These are phyloP conservation scores for Pygoscelis antarcticus DNA, from an alignment of 2,113 vertebrate species.

Conservation along the genomic window DNA sequence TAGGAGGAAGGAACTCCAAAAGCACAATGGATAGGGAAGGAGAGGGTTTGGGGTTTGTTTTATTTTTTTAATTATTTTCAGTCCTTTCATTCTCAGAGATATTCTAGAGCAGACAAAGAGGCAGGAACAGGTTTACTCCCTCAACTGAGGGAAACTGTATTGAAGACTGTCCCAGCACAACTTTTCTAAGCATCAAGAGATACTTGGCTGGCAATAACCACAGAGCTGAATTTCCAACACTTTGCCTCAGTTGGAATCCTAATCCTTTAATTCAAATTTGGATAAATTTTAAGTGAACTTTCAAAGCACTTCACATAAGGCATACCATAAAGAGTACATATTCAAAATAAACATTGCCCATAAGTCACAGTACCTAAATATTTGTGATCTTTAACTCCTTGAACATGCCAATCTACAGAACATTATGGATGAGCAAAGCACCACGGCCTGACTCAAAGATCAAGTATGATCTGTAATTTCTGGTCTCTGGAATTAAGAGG, in stretches of 20 bases:
- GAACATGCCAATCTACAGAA: not conserved
- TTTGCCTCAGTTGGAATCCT: not conserved
- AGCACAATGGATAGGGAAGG: not conserved
- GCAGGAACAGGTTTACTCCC: not conserved
- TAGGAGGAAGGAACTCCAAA: not conserved
- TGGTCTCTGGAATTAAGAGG: not conserved
- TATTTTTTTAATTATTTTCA: not conserved
- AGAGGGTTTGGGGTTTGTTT: too few species aligned
- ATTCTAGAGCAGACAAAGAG: not conserved
- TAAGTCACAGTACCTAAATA: not conserved
- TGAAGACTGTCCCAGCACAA: not conserved
- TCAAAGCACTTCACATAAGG: not conserved
- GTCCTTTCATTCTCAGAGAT: not conserved
- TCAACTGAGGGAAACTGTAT: not conserved
- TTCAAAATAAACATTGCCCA: not conserved
- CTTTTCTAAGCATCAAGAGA: not conserved
- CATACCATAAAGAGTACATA: not conserved
- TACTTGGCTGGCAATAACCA: not conserved
- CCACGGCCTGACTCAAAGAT: not conserved
- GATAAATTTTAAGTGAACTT: not conserved
- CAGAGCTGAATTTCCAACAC: not conserved
- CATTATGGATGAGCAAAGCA: not conserved
- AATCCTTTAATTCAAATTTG: not conserved
- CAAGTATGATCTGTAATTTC: not conserved
- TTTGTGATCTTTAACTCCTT: not conserved